Base-by-base conservation (phyloP, 2,797 vertebrate genomes). In the Rhinella marina region DNA sequence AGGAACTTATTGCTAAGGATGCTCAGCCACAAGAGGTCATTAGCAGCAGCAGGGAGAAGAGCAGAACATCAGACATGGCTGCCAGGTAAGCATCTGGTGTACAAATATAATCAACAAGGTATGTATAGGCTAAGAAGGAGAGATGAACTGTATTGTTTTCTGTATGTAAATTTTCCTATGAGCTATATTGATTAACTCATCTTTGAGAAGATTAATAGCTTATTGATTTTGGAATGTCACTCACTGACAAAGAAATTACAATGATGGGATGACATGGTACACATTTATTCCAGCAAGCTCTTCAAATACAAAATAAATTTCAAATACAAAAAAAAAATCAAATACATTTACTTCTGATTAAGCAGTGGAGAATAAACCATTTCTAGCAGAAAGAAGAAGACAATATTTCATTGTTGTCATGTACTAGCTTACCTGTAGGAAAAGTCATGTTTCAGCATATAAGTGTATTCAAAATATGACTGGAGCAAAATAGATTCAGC, bases 211-310 rank as follows among this genome's bases (percentile, higher is more conserved):
- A 88, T 88, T 82, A 88, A 86, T 88, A 41, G 84, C 61, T 56
- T 86, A 88, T 86, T 86, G 83, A 88, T 88, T 76, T 68, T 48
- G 50, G 64, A 68, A 64, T 73, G 27, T 62, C 84, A 86, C 7
- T 82, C 57, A 62, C 57, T 68, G 59, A 88, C 66, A 72, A 61
- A 75, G 59, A 86, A 66, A 57, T 88, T 25, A 66, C 50, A 82
- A 16, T 61, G 75, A 8, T 56, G 66, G 21, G 56, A 70, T 25
- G 56, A 13, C 83, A 52, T 27, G 41, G 16, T 68, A 68, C 13
- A 68, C 32, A 48, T 21, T 56, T 70, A 84, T 23, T 80, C 9
- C 41, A n/a, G 23, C 23, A 61, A 62, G 14, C 48, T 23, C 27
- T 57, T 83, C 1, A 29, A 54, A 52, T 81, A 7, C 10, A 25